phyloP scores from a whole-genome alignment of 30 jellyfish, hydroid and myxozoan genomes.

The Chrysaora quinquecirrha region DNA sequence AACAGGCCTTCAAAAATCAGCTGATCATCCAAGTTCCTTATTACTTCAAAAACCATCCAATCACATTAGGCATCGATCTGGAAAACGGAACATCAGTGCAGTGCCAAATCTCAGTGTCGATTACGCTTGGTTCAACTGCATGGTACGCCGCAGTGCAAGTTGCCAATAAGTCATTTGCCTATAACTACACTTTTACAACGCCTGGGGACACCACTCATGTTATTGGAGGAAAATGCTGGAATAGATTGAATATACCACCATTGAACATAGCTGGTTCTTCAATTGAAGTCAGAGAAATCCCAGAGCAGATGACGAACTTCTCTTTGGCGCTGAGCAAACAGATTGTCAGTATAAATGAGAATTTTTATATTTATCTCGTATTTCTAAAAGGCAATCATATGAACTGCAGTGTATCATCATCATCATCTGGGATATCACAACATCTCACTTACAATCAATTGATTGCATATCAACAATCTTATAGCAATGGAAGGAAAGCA shows the following conservation, averaged over 20 bases:
- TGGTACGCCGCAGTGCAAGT: background rate
- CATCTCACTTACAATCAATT: conserved; percentile 13
- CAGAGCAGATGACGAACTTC: conserved; percentile 36
- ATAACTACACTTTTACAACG: background rate
- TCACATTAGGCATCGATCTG: conserved; percentile 25
- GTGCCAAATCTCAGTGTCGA: conserved; percentile 7
- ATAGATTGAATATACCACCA: conserved; percentile 2
- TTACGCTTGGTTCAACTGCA: background rate
- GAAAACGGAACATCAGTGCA: conserved; percentile 41
- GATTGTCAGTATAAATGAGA: background rate
- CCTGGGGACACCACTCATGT: background rate
- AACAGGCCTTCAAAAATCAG: conserved; percentile 32
- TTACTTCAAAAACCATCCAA: conserved; percentile 32
- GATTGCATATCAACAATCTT: conserved; percentile 17
- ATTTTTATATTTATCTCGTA: conserved; percentile 5
- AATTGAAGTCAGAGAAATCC: conserved; percentile 10
- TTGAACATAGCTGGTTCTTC: background rate
- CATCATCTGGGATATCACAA: conserved; percentile 19
- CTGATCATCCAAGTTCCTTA: conserved; percentile 35
- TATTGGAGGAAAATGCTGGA: conserved; percentile 5
- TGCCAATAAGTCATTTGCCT: background rate
- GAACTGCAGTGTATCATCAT: conserved; percentile 32
- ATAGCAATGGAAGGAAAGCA: conserved; percentile 43
- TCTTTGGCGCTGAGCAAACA: conserved; percentile 25
- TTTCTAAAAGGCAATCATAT: conserved; percentile 41